Base-by-base conservation (phyloP, 2,797 vertebrate species). In the Hylomyscus alleni region DNA sequence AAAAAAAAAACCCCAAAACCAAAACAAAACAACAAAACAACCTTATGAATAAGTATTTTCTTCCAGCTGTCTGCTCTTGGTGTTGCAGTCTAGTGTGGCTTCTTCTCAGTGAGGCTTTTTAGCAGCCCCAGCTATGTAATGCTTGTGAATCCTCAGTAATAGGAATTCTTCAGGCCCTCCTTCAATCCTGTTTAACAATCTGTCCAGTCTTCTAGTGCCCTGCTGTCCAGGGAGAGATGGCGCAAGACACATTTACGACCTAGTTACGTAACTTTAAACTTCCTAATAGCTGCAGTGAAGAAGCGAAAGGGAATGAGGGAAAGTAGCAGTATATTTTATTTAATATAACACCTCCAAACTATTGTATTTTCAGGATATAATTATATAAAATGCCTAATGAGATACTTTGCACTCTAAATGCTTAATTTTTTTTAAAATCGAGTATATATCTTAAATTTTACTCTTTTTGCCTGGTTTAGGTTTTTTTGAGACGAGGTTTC, bases 301-400 rank as follows among this genome's bases (percentile, higher is more conserved):
- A 89, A 52, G 17, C 75, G 82, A 93, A 81, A 76, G 75, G 47
- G 73, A 80, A 56, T 3, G 69, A 54, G 31, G 50, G 72, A 94
- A 93, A 76, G 52, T 34, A 81, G 58, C 37, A 12, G 58, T 11
- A 75, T 80, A n/a, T 58, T 60, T 90, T 52, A 75, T 69, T 95
- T 91, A 95, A 95, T 34, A 6, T 72, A 92, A 9, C 60, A 40
- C 19, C 52, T 96, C 37, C 3, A 77, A 76, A 82, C 89, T n/a
- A 92, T 95, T 67, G 83, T 92, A 47, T 65, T 94, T 91, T 87
- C 31, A 84, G 65, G 24, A 52, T 91, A 47, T n/a, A 90, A 88
- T 54, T 52, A 56, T 69, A 87, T 73, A 73, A 92, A 87, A 76
- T 78, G 58, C 69, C 82, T 93, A 87, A 37, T 94, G 58, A 76